Evolutionary conservation across 2,888 invertebrate species (phyloP).

Genomic region (Artemia sinica): DNA sequence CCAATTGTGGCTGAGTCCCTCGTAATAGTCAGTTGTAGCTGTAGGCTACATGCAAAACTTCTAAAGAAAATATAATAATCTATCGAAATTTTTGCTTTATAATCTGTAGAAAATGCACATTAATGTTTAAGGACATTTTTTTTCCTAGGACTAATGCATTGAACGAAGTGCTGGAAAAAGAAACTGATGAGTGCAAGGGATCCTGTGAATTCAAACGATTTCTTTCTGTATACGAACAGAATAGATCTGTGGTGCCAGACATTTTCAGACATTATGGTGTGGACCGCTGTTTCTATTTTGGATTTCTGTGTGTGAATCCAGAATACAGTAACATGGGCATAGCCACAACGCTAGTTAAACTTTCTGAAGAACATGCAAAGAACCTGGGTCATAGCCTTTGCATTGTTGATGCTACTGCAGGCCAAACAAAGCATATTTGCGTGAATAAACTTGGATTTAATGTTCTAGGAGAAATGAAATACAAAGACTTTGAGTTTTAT

Average conservation of each 20-base stretch:
- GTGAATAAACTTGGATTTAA: constrained; percentile 2
- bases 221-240: constrained; percentile 4
- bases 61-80: too few species aligned
- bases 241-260: not conserved
- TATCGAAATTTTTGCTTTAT: too few species aligned
- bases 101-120: too few species aligned
- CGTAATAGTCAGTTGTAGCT: too few species aligned
- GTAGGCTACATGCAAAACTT: too few species aligned
- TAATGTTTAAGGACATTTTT: too few species aligned
- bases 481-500: not conserved
- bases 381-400: not conserved
- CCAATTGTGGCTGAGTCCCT: too few species aligned
- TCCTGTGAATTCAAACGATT: not conserved
- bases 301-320: not conserved
- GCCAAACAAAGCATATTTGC: constrained; percentile 4
- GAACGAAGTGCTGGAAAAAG: too few species aligned
- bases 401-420: not conserved
- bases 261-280: not conserved
- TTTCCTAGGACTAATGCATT: too few species aligned
- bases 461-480: constrained; percentile 10
- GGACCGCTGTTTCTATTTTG: constrained; percentile 2
- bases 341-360: not conserved
- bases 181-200: too few species aligned
- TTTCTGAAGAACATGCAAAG: not conserved
- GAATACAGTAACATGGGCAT: not conserved